Percentiles rank a stretch among this genome's conserved stretches.
These are phyloP conservation scores for Pycnomerus fuliginosus DNA, from an alignment of 2,888 invertebrate genomes.

Conservation along the genomic window DNA sequence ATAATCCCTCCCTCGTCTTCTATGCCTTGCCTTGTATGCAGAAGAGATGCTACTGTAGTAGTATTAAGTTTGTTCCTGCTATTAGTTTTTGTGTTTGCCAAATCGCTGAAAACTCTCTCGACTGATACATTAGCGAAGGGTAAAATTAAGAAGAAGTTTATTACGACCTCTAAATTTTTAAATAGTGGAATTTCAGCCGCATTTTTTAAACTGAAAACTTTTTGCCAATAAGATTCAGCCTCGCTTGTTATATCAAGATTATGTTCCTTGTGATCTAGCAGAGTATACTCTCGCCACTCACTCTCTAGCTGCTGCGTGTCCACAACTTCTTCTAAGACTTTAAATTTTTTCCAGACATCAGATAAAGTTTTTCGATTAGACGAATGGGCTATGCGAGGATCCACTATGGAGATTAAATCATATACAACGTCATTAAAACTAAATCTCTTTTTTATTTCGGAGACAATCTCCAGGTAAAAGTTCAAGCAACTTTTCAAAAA, in stretches of 20 bases:
- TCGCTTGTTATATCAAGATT: background rate
- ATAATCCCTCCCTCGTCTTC: background rate
- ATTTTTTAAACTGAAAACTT: constrained; percentile 12
- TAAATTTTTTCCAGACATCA: constrained; percentile 22
- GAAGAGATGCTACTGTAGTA: constrained; percentile 27
- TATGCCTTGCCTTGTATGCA: constrained; percentile 20
- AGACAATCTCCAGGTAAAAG: constrained; percentile 19
- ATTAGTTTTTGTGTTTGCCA: constrained; percentile 26
- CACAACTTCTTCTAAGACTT: constrained; percentile 17
- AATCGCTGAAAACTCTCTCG: constrained; percentile 28
- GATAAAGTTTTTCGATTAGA: constrained; percentile 23
- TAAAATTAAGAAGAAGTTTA: constrained; percentile 5
- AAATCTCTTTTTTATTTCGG: constrained; percentile 19
- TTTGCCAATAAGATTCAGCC: constrained; percentile 10
- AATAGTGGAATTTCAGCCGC: constrained; percentile 6
- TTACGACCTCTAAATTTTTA: constrained; percentile 8
- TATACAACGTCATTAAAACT: constrained; percentile 25
- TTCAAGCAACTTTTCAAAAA: constrained; percentile 11
- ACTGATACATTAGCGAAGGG: constrained; percentile 30
- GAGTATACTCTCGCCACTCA: constrained; percentile 27
- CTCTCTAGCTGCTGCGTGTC: constrained; percentile 22
- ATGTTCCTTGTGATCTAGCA: constrained; percentile 11
- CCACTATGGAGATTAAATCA: constrained; percentile 25
- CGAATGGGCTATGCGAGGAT: constrained; percentile 17
- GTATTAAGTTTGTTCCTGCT: constrained; percentile 27